These are phyloP conservation scores for Chionoecetes opilio DNA, from an alignment of 1,140 invertebrate species.

Conservation along the genomic window DNA sequence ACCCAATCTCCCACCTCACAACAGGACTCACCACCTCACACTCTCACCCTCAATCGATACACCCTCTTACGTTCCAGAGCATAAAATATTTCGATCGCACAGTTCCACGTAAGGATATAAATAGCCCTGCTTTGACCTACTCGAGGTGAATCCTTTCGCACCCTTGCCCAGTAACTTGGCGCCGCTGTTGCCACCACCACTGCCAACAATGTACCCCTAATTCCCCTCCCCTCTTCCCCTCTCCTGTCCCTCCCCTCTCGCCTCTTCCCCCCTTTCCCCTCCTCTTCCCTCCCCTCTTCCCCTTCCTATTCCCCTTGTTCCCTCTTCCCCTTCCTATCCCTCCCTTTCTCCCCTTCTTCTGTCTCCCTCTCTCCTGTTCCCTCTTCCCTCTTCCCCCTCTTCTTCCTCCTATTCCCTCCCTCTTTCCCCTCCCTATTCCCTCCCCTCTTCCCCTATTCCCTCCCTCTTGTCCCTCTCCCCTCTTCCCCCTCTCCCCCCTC, in stretches of 20 bases:
- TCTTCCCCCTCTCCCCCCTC: not conserved
- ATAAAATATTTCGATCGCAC: too few species aligned
- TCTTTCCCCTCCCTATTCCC: not conserved
- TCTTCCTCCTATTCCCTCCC: not conserved
- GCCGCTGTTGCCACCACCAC: not conserved
- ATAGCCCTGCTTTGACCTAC: not conserved
- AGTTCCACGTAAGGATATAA: not conserved
- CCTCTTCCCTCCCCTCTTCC: too few species aligned
- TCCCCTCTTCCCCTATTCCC: not conserved
- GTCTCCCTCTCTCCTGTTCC: too few species aligned
- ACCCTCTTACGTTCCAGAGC: too few species aligned
- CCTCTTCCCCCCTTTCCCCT: not conserved
- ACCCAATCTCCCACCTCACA: too few species aligned
- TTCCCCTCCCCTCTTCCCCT: not conserved
- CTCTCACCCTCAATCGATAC: not conserved
- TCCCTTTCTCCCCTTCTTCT: too few species aligned
- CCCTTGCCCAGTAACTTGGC: not conserved
- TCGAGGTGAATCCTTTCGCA: not conserved
- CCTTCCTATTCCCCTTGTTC: too few species aligned
- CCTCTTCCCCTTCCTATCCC: too few species aligned
- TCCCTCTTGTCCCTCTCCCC: not conserved
- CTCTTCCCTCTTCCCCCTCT: constrained; percentile 34
- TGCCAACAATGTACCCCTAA: not conserved
- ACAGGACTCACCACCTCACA: too few species aligned
- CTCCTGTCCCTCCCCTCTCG: not conserved